Evolutionary conservation across 53 echinoderm and acorn worm species (phyloP).

Genomic region (Paracentrotus lividus): DNA sequence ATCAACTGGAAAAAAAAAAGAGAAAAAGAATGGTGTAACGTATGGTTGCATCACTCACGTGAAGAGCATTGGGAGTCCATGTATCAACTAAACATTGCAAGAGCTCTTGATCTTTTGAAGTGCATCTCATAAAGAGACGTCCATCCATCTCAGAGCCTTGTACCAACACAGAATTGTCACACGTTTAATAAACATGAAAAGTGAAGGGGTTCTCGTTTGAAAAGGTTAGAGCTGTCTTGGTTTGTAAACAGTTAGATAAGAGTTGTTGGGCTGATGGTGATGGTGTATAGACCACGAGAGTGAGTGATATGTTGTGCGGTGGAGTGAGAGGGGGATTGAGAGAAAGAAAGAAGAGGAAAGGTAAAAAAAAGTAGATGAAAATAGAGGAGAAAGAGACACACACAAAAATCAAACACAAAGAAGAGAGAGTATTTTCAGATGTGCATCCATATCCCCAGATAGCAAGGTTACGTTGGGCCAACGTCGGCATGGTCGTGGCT

Average conservation of each 20-base stretch:
- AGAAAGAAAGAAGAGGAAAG: not conserved
- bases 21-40: no score
- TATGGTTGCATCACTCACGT: no score
- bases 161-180: slow-evolving; percentile 8
- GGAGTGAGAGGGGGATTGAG: not conserved
- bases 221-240: slow-evolving; percentile 49
- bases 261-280: not conserved
- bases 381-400: no score
- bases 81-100: no score
- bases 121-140: slow-evolving; percentile 13
- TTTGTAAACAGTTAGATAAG: slow-evolving; percentile 60
- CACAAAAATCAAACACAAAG: no score
- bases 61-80: no score
- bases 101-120: slow-evolving; percentile 43
- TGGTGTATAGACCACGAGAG: not conserved
- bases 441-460: no score
- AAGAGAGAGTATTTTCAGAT: no score
- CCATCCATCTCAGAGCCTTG: slow-evolving; percentile 20
- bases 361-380: not conserved
- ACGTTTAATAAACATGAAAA: slow-evolving; percentile 42
- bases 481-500: no score
- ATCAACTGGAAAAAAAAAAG: no score
- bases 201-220: slow-evolving; percentile 5
- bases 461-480: no score
- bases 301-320: not conserved